These are phyloP conservation scores for Callitettix versicolor DNA, from an alignment of 1,140 invertebrate genomes.

Conservation along the genomic window DNA sequence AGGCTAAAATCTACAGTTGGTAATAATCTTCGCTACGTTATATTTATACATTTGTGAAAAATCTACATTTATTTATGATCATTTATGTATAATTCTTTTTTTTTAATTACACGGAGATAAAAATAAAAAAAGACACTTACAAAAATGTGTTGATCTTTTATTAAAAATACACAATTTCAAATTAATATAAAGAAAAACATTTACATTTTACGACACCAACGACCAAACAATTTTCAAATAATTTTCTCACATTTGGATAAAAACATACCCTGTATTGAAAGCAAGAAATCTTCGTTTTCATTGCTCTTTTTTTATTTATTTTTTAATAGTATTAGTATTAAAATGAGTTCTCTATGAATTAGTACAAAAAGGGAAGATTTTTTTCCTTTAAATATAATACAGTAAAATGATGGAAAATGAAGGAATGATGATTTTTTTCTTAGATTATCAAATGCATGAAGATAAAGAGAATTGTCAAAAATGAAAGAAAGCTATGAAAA, in stretches of 20 bases:
- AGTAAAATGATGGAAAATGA: conserved; percentile 3
- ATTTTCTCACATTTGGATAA: conserved; percentile 19
- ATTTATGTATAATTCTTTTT: conserved; percentile 15
- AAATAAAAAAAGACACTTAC: conserved; percentile 17
- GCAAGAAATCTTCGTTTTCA: conserved; percentile 20
- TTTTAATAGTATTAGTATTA: conserved; percentile 5
- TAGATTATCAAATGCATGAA: too few species aligned
- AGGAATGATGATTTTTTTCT: background rate
- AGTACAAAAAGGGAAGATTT: conserved; percentile 9
- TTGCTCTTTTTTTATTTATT: conserved; percentile 14
- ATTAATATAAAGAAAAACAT: conserved; percentile 15
- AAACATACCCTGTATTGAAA: conserved; percentile 24
- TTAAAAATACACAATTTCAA: conserved; percentile 20
- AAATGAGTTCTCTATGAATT: conserved; percentile 5
- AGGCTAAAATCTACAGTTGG: background rate
- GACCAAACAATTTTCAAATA: conserved; percentile 20
- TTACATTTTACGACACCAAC: conserved; percentile 17
- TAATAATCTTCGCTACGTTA: background rate
- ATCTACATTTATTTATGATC: conserved; percentile 21
- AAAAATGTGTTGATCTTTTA: conserved; percentile 17
- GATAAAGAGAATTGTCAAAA: background rate
- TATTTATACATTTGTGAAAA: conserved; percentile 20
- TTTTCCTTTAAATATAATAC: background rate
- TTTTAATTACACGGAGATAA: conserved; percentile 17
- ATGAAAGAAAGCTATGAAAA: background rate